phyloP scores from a whole-genome alignment of 2,797 vertebrate species.

The Esox masquinongy region DNA sequence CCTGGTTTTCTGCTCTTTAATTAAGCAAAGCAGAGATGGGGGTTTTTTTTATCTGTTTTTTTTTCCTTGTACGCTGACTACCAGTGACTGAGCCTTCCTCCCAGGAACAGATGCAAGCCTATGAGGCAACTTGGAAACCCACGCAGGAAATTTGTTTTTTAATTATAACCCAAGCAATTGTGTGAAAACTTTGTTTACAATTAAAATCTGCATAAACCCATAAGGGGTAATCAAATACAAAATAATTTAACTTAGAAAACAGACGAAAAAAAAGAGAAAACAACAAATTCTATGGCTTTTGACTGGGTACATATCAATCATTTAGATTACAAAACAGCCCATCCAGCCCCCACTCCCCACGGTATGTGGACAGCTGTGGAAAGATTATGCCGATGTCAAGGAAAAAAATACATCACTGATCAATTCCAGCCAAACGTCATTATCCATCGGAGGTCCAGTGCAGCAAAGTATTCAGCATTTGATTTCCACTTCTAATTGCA shows the following conservation, averaged over 20 bases:
- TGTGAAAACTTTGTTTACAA: background rate
- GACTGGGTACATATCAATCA: conserved; percentile 37
- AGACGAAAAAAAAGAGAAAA: conserved; percentile 6
- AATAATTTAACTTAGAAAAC: background rate
- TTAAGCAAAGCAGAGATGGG: conserved; percentile 71
- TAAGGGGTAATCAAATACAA: background rate
- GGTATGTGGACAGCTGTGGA: conserved; percentile 49
- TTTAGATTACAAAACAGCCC: conserved; percentile 34
- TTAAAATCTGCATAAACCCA: background rate
- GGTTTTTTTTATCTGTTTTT: conserved; percentile 33
- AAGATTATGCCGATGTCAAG: conserved; percentile 40
- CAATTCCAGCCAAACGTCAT: conserved; percentile 78
- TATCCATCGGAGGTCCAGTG: conserved; percentile 64
- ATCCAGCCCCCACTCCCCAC: conserved; percentile 24
- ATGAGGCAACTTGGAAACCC: conserved; percentile 47
- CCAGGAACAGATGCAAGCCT: conserved; percentile 48
- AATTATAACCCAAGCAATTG: background rate
- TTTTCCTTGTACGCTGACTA: conserved; percentile 45
- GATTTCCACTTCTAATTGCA: conserved; percentile 84
- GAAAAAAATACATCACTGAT: conserved; percentile 79
- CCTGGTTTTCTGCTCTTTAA: conserved; percentile 68
- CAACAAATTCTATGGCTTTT: conserved; percentile 47
- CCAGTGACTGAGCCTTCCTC: conserved; percentile 39
- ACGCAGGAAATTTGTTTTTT: background rate
- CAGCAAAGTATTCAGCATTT: conserved; percentile 81